Evolutionary conservation across 2,888 invertebrate species (phyloP).

Genomic region (Caprella mutica): DNA sequence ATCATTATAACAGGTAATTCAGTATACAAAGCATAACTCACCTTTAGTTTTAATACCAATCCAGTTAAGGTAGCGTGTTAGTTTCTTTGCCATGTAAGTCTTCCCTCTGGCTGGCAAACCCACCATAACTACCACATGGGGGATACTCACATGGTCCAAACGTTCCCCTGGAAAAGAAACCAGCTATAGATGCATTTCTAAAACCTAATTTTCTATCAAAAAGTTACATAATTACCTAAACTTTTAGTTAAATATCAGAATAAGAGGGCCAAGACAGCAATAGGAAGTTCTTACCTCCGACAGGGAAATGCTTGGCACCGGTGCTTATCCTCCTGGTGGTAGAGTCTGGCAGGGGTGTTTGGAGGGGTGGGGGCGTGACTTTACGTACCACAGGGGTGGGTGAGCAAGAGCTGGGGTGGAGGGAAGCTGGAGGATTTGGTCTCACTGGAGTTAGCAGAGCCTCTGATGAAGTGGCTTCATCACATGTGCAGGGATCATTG

Average conservation of each 20-base stretch:
- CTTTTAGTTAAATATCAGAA: background rate
- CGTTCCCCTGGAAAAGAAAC: slow-evolving; percentile 26
- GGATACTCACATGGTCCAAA: slow-evolving; percentile 40
- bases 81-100: slow-evolving; percentile 97
- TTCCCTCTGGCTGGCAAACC: slow-evolving; percentile 97
- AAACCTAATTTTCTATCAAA: background rate
- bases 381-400: background rate
- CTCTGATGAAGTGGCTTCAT: too few relatives aligned
- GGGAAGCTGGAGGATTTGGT: too few relatives aligned
- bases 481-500: too few relatives aligned
- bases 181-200: background rate
- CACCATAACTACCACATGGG: slow-evolving; percentile 97
- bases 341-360: background rate
- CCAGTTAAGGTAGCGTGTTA: slow-evolving; percentile 97
- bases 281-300: background rate
- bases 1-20: too few relatives aligned
- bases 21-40: too few relatives aligned
- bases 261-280: background rate
- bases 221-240: background rate
- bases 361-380: background rate
- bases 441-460: too few relatives aligned
- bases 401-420: too few relatives aligned
- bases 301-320: slow-evolving; percentile 4
- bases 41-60: slow-evolving; percentile 92
- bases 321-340: slow-evolving; percentile 1